Evolutionary conservation across 2,113 vertebrate genomes (phyloP).

Genomic region (Muntiacus muntjak): DNA sequence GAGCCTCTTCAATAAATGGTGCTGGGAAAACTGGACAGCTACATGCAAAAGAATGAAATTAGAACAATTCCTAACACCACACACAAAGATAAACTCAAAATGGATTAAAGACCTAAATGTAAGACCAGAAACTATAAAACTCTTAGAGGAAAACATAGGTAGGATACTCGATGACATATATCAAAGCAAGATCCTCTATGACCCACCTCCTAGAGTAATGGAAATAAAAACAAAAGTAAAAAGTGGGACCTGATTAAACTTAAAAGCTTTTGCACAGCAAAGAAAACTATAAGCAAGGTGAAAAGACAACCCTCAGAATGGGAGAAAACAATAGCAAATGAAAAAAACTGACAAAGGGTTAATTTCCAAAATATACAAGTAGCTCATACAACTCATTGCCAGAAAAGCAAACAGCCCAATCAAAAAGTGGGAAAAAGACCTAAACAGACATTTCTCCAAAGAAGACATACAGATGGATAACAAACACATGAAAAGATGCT

Average conservation of each 20-base stretch:
- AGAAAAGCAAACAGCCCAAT: neutral
- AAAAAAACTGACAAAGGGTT: neutral
- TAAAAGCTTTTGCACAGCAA: neutral
- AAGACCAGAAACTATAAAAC: neutral
- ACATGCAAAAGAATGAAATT: neutral
- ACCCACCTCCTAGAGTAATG: neutral
- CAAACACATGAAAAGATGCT: neutral
- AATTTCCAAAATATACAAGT: neutral
- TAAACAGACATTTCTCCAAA: neutral
- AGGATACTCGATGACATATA: neutral
- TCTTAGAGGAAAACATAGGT: neutral
- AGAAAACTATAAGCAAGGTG: neutral
- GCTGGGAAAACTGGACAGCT: neutral
- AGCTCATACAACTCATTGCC: neutral
- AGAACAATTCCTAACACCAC: neutral
- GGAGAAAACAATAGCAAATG: neutral
- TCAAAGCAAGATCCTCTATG: neutral
- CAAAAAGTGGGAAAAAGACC: neutral
- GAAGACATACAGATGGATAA: neutral
- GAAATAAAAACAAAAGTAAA: neutral
- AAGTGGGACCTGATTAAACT: neutral
- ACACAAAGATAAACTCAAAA: neutral
- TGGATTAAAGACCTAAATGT: neutral
- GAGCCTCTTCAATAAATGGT: neutral
- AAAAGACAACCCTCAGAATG: neutral